Percentiles rank a stretch among this genome's conserved stretches.
Evolutionary conservation across 2,113 vertebrate genomes (phyloP).

Genomic region (Ornithorhynchus anatinus): DNA sequence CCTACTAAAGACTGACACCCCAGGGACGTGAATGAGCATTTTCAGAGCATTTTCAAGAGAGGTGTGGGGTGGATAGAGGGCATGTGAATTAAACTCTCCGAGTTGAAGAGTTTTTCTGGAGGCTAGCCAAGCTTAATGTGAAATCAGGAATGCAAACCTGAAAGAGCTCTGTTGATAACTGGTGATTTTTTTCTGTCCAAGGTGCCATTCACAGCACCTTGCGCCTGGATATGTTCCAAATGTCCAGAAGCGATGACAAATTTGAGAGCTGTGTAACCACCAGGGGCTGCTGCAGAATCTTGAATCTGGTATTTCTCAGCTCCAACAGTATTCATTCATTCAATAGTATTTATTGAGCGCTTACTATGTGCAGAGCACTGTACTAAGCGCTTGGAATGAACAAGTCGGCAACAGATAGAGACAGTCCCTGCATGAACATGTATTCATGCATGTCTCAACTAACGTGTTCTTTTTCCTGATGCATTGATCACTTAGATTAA

Average conservation of each 20-base stretch:
- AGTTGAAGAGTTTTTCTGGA: constrained; percentile 45
- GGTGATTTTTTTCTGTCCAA: constrained; percentile 60
- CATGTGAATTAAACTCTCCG: constrained; percentile 23
- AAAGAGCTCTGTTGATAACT: constrained; percentile 59
- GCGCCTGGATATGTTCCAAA: constrained; percentile 58
- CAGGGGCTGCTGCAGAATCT: constrained; percentile 26
- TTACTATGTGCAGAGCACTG: too few species aligned
- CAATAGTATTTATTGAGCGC: too few species aligned
- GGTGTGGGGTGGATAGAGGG: constrained; percentile 9
- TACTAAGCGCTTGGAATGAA: too few species aligned
- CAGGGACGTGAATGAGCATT: neutral
- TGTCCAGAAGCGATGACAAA: constrained; percentile 39
- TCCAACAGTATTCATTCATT: too few species aligned
- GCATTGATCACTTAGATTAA: too few species aligned
- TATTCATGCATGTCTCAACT: too few species aligned
- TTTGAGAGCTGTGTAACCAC: constrained; percentile 17
- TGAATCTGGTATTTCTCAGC: constrained; percentile 49
- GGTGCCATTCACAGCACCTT: constrained; percentile 57
- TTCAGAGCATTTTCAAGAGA: neutral
- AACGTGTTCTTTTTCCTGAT: too few species aligned
- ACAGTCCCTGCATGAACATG: too few species aligned
- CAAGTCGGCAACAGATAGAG: too few species aligned
- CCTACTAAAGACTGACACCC: constrained; percentile 25
- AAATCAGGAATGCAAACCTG: constrained; percentile 59
- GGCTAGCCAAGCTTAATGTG: constrained; percentile 56